Evolutionary conservation across 2,888 invertebrate species (phyloP).

Genomic region (Phanerotoma sp.): DNA sequence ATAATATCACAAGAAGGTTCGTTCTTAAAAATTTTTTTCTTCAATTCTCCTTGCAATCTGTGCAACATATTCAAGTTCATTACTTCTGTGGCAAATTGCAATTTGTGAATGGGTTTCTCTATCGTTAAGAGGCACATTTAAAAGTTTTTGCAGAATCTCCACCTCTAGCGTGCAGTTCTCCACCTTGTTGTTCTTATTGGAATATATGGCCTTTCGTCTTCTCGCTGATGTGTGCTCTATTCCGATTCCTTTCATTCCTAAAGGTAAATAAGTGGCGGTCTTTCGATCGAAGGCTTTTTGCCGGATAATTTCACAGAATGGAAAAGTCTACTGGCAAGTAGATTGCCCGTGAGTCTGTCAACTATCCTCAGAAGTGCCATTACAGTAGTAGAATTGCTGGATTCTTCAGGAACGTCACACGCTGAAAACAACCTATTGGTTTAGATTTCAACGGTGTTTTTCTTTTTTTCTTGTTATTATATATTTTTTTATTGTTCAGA

Average conservation of each 20-base stretch:
- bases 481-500: too few species aligned
- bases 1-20: too few species aligned
- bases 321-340: constrained; percentile 39
- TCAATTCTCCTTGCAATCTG: too few species aligned
- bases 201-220: constrained; percentile 40
- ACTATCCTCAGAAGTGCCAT: constrained; percentile 30
- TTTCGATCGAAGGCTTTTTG: constrained; percentile 40
- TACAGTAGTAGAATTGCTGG: constrained; percentile 18
- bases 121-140: constrained; percentile 51
- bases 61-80: constrained; percentile 40
- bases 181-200: constrained; percentile 22
- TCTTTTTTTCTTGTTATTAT: neutral
- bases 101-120: constrained; percentile 54
- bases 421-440: neutral
- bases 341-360: constrained; percentile 35
- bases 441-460: neutral
- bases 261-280: constrained; percentile 6
- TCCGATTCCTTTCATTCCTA: constrained; percentile 32
- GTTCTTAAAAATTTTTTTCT: too few species aligned
- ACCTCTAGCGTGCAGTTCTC: constrained; percentile 14
- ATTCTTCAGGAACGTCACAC: constrained; percentile 3
- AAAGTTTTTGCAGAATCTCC: constrained; percentile 30
- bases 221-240: too few species aligned
- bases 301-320: constrained; percentile 48
- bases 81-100: constrained; percentile 56